Percentiles rank a stretch among this genome's conserved stretches.
Evolutionary conservation across 2,888 invertebrate species (phyloP).

Genomic region (Agrenia bidenticulata): DNA sequence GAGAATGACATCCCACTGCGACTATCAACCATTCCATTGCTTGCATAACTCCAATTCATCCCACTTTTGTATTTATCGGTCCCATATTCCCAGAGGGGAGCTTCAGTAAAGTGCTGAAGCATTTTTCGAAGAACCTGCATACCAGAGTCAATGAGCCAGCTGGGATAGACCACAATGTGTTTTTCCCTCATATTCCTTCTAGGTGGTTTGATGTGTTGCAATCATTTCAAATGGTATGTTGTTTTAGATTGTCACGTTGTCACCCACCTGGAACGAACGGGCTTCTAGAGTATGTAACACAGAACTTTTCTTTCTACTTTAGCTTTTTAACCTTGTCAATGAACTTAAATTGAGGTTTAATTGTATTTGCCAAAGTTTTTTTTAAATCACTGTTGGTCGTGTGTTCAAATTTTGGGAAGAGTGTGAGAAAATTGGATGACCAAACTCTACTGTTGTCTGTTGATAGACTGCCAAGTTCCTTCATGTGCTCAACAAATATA

Average conservation of each 20-base stretch:
- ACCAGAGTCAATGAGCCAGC: constrained; percentile 43
- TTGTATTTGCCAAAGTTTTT: neutral
- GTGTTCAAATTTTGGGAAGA: neutral
- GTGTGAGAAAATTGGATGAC: neutral
- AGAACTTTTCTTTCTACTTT: too few relatives aligned
- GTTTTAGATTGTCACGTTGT: too few relatives aligned
- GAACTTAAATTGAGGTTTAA: too few relatives aligned
- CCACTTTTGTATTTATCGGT: too few relatives aligned
- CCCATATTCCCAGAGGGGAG: constrained; percentile 33
- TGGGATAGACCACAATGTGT: constrained; percentile 45
- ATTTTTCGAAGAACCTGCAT: constrained; percentile 46
- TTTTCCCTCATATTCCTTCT: constrained; percentile 40
- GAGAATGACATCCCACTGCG: constrained; percentile 46
- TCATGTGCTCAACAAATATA: constrained; percentile 41
- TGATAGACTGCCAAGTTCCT: constrained; percentile 23
- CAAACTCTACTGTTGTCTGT: too few relatives aligned
- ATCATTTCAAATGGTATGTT: too few relatives aligned
- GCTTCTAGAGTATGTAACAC: too few relatives aligned
- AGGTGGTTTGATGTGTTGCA: too few relatives aligned
- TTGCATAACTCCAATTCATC: constrained; percentile 25
- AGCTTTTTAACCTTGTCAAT: too few relatives aligned
- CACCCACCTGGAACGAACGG: too few relatives aligned
- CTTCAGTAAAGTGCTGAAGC: constrained; percentile 33
- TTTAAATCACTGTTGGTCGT: neutral
- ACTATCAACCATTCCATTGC: constrained; percentile 38